Percentiles rank a stretch among this genome's conserved stretches.
Conservation (phyloP, 2,113 vertebrate genomes). For the Poeciliopsis prolifica region DNA sequence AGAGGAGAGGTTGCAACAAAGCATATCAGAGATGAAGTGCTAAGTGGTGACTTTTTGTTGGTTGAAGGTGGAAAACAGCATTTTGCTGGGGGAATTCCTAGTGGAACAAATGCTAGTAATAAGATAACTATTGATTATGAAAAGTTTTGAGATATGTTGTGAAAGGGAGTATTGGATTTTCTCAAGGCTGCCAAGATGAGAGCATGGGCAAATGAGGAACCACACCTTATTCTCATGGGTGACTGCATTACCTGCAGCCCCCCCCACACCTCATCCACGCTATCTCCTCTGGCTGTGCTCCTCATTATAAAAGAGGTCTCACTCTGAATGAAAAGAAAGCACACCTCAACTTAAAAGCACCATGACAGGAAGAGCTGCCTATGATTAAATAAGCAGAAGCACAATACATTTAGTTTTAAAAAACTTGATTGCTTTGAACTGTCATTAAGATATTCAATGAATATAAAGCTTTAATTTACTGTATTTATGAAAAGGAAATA, state of each 20-base stretch:
- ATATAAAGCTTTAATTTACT: neutral
- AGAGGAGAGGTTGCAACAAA: conserved; percentile 17
- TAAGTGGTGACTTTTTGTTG: conserved; percentile 5
- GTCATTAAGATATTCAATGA: neutral
- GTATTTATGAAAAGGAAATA: neutral
- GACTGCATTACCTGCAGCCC: conserved; percentile 20
- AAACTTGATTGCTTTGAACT: neutral
- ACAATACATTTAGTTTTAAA: neutral
- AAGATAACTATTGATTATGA: conserved; percentile 28
- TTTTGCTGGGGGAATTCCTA: neutral
- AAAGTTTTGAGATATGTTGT: conserved; percentile 18
- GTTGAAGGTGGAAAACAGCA: conserved; percentile 14
- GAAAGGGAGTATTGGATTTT: conserved; percentile 21
- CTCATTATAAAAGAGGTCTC: conserved; percentile 40
- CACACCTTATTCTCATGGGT: conserved; percentile 32
- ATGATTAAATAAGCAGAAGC: neutral
- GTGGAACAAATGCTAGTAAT: neutral
- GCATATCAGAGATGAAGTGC: conserved; percentile 7
- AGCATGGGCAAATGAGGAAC: conserved; percentile 31
- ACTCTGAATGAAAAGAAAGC: conserved; percentile 39
- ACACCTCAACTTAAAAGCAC: neutral
- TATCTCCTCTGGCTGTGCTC: conserved; percentile 26
- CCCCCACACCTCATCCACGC: conserved; percentile 16
- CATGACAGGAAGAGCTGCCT: neutral
- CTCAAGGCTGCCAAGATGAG: conserved; percentile 18